Percentiles rank a stretch among this genome's conserved stretches.
Evolutionary conservation across 2,888 invertebrate genomes (phyloP).

Genomic region (Phlogophora meticulosa): DNA sequence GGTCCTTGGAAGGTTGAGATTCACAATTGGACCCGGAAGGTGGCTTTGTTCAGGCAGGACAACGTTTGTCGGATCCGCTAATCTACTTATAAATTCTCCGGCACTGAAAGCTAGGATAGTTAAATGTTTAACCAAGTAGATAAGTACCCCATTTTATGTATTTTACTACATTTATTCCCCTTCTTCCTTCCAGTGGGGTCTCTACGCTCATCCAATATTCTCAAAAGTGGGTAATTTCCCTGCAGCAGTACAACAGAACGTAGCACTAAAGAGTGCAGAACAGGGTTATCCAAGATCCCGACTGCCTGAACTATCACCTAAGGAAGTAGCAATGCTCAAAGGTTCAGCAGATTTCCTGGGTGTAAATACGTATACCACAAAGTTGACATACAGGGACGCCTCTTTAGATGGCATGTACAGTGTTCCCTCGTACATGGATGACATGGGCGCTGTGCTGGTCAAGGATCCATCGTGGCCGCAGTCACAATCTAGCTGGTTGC

Average conservation of each 20-base stretch:
- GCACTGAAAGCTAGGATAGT: background rate
- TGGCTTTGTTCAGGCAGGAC: too few relatives aligned
- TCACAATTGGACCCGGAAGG: too few relatives aligned
- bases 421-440: conserved; percentile 82
- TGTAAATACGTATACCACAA: conserved; percentile 92
- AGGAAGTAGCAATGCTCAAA: conserved; percentile 91
- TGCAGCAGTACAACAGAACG: conserved; percentile 88
- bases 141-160: too few relatives aligned
- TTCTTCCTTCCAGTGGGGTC: conserved; percentile 79
- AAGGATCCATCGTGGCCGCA: conserved; percentile 80
- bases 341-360: conserved; percentile 93
- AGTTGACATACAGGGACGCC: conserved; percentile 81
- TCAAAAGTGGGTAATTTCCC: conserved; percentile 92
- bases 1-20: too few relatives aligned
- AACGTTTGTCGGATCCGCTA: too few relatives aligned
- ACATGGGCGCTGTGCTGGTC: conserved; percentile 76
- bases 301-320: conserved; percentile 89
- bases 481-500: conserved; percentile 77
- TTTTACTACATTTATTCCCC: background rate
- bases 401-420: conserved; percentile 81
- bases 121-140: too few relatives aligned
- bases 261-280: conserved; percentile 89
- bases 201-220: conserved; percentile 87
- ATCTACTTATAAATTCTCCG: background rate
- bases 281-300: conserved; percentile 91